Percentiles rank a stretch among this genome's conserved stretches.
phyloP scores from a whole-genome alignment of 2,888 invertebrate species.

The Pyrrhia umbra region DNA sequence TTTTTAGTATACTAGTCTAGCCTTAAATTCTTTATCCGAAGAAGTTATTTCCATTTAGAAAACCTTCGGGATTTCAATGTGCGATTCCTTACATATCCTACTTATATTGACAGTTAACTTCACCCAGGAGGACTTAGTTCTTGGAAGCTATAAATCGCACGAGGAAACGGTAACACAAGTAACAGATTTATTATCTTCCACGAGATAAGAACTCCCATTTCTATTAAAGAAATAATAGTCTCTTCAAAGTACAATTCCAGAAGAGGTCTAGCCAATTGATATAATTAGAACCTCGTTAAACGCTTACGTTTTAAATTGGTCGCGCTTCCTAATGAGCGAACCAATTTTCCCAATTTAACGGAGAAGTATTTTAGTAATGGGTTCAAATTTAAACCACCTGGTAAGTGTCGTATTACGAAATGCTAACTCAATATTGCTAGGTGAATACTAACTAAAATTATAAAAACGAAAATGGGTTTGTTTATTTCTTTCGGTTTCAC shows the following conservation, averaged over 20 bases:
- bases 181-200: slow-evolving; percentile 43
- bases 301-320: slow-evolving; percentile 26
- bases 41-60: slow-evolving; percentile 16
- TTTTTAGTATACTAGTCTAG: neutral
- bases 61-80: slow-evolving; percentile 25
- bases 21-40: slow-evolving; percentile 1
- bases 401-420: neutral
- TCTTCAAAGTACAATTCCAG: slow-evolving; percentile 12
- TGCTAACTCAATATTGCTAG: neutral
- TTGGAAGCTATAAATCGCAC: slow-evolving; percentile 45
- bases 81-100: slow-evolving; percentile 28
- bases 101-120: slow-evolving; percentile 53
- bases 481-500: too few species aligned
- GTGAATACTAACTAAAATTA: too few species aligned
- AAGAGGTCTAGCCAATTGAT: slow-evolving; percentile 36
- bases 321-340: slow-evolving; percentile 19
- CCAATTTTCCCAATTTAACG: slow-evolving; percentile 31
- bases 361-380: neutral
- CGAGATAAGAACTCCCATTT: slow-evolving; percentile 15
- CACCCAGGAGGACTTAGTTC: slow-evolving; percentile 36
- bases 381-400: neutral
- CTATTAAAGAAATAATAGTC: slow-evolving; percentile 4
- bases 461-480: too few species aligned
- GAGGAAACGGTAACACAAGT: slow-evolving; percentile 31
- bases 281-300: slow-evolving; percentile 41